Base-by-base conservation (phyloP, 2,113 vertebrate genomes). In the Callipepla squamata region DNA sequence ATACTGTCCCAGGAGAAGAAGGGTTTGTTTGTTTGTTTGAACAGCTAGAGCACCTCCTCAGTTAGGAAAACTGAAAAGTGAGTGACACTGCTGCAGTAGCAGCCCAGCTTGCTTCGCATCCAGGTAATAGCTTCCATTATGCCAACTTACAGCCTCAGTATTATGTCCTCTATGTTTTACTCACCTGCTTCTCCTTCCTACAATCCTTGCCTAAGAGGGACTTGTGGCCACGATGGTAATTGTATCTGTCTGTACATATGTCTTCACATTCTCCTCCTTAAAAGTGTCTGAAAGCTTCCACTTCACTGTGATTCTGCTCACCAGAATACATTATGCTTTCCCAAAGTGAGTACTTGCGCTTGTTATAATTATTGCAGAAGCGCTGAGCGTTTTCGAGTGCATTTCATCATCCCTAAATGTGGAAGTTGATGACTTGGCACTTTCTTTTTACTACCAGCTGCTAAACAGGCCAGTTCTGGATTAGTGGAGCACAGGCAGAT, bases 401-500 rank as follows among this genome's bases (percentile, higher is more conserved):
- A 94, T 96, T 95, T 96, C 92, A 94, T 96, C 96, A 90, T 96
- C 79, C 85, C 93, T 93, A 93, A 96, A 96, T 95, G 82, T 92
- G 96, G 96, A 96, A 96, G 90, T 94, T 85, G 94, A 90, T 96
- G 94, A 96, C 85, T 96, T 91, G 34, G 95, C 92, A 61, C 90
- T 95, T 96, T 94, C 90, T 88, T 96, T 96, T 94, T 80, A 80
- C 85, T 94, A 92, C 94, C 89, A 96, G 92, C 95, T 95, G 95
- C 89, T 89, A 92, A 95, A 79, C 92, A 96, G 93, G 89, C 84
- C 94, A 91, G 91, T 81, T 93, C 95, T 95, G 91, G 91, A 90
- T 96, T 94, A 93, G 91, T 53, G 75, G 77, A 94, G 70, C 92
- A 80, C 86, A 50, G 77, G 21, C n/a, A 0, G 61, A 76, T 81